Percentiles rank a stretch among this genome's conserved stretches.
These are phyloP conservation scores for Limnothrissa miodon DNA, from an alignment of 2,113 vertebrate species.

Conservation along the genomic window DNA sequence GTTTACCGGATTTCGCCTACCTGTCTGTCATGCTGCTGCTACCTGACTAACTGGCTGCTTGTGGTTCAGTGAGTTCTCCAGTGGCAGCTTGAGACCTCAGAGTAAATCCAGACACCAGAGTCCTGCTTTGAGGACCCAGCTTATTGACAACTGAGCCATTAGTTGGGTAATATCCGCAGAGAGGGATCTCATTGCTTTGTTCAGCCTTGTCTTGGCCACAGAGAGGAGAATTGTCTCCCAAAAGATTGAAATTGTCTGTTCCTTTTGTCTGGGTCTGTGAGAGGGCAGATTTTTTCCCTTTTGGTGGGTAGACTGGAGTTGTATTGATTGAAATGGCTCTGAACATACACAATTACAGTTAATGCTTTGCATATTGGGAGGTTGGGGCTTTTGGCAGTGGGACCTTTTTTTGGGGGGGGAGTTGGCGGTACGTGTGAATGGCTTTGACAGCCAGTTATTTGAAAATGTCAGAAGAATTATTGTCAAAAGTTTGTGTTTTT, in stretches of 20 bases:
- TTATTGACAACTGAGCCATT: background rate
- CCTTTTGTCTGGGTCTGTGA: too few species aligned
- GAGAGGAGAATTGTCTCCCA: background rate
- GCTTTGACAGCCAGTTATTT: background rate
- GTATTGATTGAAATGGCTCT: background rate
- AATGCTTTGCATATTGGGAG: background rate
- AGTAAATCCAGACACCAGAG: background rate
- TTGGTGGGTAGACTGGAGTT: background rate
- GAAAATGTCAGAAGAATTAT: background rate
- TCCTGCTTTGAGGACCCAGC: background rate
- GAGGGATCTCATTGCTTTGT: background rate
- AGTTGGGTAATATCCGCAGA: background rate
- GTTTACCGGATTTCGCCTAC: background rate
- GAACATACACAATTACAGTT: background rate
- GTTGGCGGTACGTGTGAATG: background rate
- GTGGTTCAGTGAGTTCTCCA: background rate
- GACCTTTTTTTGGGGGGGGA: background rate
- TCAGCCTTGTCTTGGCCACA: background rate
- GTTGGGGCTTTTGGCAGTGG: background rate
- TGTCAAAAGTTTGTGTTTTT: background rate
- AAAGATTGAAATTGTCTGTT: background rate
- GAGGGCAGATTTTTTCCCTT: background rate
- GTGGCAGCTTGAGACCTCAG: background rate
- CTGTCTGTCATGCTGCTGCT: background rate
- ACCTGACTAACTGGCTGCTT: background rate